Base-by-base conservation (phyloP, 92 coral and sea anemone genomes). In the Virgularia gustaviana region DNA sequence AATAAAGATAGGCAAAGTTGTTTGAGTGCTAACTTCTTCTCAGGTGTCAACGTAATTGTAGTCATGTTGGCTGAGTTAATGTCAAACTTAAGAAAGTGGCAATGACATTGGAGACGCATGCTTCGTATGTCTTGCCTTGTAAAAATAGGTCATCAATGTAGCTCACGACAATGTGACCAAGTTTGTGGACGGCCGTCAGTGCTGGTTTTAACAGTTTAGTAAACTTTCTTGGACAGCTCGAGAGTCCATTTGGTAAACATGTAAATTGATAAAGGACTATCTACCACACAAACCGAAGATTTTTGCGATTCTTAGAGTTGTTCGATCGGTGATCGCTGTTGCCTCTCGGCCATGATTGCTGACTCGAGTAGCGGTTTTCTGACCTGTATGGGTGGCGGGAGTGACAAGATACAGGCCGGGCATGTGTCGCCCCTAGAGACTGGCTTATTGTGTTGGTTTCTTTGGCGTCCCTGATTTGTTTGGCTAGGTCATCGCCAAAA, bases 381-480 rank as follows among this genome's bases (percentile, higher is more conserved):
- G 3, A 27, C 22, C 56, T 49, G 35, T 62, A 2, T 58, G 23
- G 38, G 36, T 47, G 81, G 36, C 54, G 54, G 10, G 41, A n/a
- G 76, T 71, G 58, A 39, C 68, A 43, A 76, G 33, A 65, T 45
- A 43, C 32, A 5, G 51, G 51, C 22, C 11, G 20, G 30, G 27
- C 34, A 36, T 32, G 53, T 4, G 38, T 74, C 19, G 71, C 72
- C 55, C 79, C 72, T 29, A 74, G 30, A 10, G 32, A 58, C 36
- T 74, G 49, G 16, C 72, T 42, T 2, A 74, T 59, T 24, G 57
- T 32, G 58, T 47, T 76, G n/a, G 0, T 49, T 10, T 65, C 42
- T 71, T 71, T 63, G 38, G 81, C 52, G 49, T 76, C 81, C 34
- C 43, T 45, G 15, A 59, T n/a, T 41, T 74, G 36, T 28, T 74